Evolutionary conservation across 2,888 invertebrate species (phyloP), one percentile per base, ranked within the genome.

Genomic region (Sycophila texana): DNA sequence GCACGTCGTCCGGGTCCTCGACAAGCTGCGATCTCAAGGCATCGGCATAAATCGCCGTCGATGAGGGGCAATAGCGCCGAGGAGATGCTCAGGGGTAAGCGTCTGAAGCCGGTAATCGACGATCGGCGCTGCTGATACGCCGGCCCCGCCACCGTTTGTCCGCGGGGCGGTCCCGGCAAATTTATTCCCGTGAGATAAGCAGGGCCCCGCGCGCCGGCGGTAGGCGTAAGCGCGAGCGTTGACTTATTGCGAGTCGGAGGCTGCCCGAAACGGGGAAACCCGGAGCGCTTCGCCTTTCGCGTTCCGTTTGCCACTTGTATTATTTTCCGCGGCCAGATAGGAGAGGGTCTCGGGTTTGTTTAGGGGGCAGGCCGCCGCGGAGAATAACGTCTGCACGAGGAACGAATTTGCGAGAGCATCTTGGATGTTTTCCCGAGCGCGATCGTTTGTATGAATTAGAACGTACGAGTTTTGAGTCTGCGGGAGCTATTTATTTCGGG

Each of bases 141-240:
- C 39, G n/a, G 16, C 14, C 7, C 20, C 22, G 13, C 39, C 7
- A 13, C 47, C 26, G 73, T 77, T 74, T 77, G 74, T 77, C 63
- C 65, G 58, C 73, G 73, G 58, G 61, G 22, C 51, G 70, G 49
- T 53, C 61, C 30, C n/a, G 66, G 70, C 60, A 79, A 79, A 81
- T 81, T 81, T 81, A 81, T 81, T 77, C 81, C 67, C 67, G 55
- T 61, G 74, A 81, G 81, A 81, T 81, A 81, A 81, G 81, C 72
- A 47, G 30, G 30, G 47, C 30, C 74, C 60, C 26, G 26, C 26
- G 3, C 26, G 26, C 22, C 60, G 7, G 30, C 16, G 22, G 18
- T 58, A 61, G 61, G 61, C 39, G 30, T 47, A 47, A n/a, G 65
- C 73, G 18, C 72, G 22, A 68, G 72, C 63, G 53, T 76, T 74